Base-by-base conservation (phyloP, 1,140 invertebrate species). In the Nasonia vitripennis region DNA sequence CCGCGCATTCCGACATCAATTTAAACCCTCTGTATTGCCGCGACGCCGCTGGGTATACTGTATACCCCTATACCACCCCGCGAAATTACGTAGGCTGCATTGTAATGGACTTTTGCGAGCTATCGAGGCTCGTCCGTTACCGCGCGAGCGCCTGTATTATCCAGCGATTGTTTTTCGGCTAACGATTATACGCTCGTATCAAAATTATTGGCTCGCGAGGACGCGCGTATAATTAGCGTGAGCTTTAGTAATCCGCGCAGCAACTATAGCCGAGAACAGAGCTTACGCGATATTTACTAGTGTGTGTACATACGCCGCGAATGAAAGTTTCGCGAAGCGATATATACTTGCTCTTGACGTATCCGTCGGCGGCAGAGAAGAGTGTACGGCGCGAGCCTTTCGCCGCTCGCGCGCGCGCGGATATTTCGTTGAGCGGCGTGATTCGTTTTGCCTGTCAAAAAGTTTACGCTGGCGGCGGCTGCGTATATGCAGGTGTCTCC, bases 361-460 rank as follows among this genome's bases (percentile, higher is more conserved):
- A 73, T 55, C 27, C 62, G 77, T 23, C 75, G 23, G 1, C 55
- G 55, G 17, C 55, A n/a, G 55, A 62, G 55, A 45, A 7, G 41
- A 45, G 41, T 45, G 1, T 45, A 45, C 10, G 10, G 41, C 9
- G 41, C 9, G 41, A 45, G 20, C 20, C 55, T 62, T 62, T 62
- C 55, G 17, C 6, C 55, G 17, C 20, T 20, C 4, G 17, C 20
- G 55, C 0, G 51, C 5, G 20, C 14, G 48, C 14, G 14, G 48
- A 51, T 51, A 78, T 41, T 20, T 71, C 12, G 55, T 48, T 51
- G 14, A 84, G 73, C 73, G 73, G 78, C 68, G 78, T 55, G 77
- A 79, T 84, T 84, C 77, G 41, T 85, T 80, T 74, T 62, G 70
- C 70, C 48, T 75, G 78, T 79, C 68, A 79, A 78, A 85, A 85